phyloP scores from a whole-genome alignment of 2,888 invertebrate genomes.

The Morinoia aosen region DNA sequence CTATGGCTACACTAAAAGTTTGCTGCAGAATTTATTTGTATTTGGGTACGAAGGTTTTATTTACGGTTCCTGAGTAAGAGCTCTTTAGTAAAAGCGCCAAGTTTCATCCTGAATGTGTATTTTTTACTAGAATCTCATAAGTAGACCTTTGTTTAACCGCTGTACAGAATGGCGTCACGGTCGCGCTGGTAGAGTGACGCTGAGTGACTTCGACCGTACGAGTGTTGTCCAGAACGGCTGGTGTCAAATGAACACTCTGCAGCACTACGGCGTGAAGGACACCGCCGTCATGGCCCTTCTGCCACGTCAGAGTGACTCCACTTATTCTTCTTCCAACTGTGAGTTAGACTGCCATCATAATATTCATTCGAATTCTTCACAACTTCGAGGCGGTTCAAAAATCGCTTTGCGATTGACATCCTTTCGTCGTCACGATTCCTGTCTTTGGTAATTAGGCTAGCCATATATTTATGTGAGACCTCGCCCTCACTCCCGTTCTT shows the following conservation, averaged over 20 bases:
- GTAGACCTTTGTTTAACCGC: not conserved
- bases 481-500: not conserved
- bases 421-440: not conserved
- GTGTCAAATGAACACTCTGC: constrained; percentile 91
- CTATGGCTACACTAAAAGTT: not conserved
- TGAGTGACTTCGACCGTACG: constrained; percentile 93
- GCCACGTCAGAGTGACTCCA: constrained; percentile 72
- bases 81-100: not conserved
- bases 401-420: not conserved
- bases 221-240: constrained; percentile 83
- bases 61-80: not conserved
- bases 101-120: not conserved
- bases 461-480: not conserved
- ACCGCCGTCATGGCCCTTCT: constrained; percentile 95
- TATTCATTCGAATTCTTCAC: not conserved
- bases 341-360: constrained; percentile 42
- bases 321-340: constrained; percentile 65
- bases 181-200: constrained; percentile 88
- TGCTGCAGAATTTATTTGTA: not conserved
- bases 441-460: not conserved
- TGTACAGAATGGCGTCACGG: constrained; percentile 90
- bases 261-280: constrained; percentile 94
- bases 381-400: not conserved
- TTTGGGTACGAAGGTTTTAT: not conserved
- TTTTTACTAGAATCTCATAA: not conserved